Evolutionary conservation across 2,888 invertebrate genomes (phyloP).

Genomic region (Dryobota labecula): DNA sequence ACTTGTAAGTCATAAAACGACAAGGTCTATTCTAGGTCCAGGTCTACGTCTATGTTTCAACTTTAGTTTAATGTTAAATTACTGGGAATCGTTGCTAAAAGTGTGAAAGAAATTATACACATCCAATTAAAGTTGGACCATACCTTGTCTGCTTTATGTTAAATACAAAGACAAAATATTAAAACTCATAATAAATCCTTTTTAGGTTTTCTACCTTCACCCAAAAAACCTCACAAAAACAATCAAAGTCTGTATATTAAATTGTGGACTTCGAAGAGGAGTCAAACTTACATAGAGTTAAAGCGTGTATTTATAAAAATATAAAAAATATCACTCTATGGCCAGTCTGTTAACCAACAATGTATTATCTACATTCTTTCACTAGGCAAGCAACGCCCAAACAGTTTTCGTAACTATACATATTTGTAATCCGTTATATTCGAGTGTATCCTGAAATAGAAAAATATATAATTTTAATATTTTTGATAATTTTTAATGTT

Average conservation of each 20-base stretch:
- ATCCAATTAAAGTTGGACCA: background rate
- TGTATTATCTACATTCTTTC: constrained; percentile 47
- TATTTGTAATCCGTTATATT: constrained; percentile 87
- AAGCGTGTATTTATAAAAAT: constrained; percentile 67
- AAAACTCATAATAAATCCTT: background rate
- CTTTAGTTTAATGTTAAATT: background rate
- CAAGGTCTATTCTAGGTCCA: background rate
- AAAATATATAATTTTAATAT: constrained; percentile 66
- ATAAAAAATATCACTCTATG: constrained; percentile 67
- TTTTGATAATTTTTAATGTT: constrained; percentile 42
- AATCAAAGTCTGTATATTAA: background rate
- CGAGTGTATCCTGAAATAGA: constrained; percentile 87
- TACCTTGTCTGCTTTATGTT: background rate
- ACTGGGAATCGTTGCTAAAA: background rate
- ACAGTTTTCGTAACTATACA: constrained; percentile 85
- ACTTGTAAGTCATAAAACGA: background rate
- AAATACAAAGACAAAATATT: constrained; percentile 16
- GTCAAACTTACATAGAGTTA: constrained; percentile 57
- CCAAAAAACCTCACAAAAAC: background rate
- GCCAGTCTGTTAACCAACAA: constrained; percentile 37
- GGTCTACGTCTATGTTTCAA: background rate
- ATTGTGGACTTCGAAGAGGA: constrained; percentile 51
- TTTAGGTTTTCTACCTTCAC: background rate
- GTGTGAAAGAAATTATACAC: background rate
- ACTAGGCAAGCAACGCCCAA: constrained; percentile 83